Base-by-base conservation (phyloP, 1,140 invertebrate species). In the Brachionus asplanchnoidis region DNA sequence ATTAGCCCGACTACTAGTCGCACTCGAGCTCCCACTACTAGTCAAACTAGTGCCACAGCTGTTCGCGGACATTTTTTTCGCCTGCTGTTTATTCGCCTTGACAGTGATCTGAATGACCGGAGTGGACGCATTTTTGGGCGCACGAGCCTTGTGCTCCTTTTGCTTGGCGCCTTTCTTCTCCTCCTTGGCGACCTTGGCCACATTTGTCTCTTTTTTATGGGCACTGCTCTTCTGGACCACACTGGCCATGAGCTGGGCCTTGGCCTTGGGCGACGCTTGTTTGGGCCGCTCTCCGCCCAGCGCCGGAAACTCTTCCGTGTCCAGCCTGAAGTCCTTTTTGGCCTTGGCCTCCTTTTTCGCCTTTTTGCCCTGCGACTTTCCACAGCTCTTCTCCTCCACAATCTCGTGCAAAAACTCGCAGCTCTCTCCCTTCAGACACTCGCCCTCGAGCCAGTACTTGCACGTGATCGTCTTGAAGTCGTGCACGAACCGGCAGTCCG, bases 401-500 rank as follows among this genome's bases (percentile, higher is more conserved):
- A 80, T 56, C 23, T 82, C 91, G 87, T 92, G 91, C 50, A 91
- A 87, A 86, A 91, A 92, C 23, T 91, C 91, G 87, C 91, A 92
- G 28, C 89, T 88, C 11, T 87, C 87, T 20, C 90, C 91, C 86
- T 91, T 91, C 70, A 89, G 88, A 84, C 89, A 89, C 44, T 87
- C 86, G 7, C 88, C 88, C 42, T 87, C 86, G 80, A 89, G 88
- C 91, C 91, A 92, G 86, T 91, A 92, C 66, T 90, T 87, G 87
- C 91, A 92, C 40, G 91, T 91, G 26, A 92, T 91, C 65, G 87
- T 87, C 8, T 88, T 88, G 28, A 92, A 86, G 87, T 92, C 91
- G 86, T 92, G 91, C 5, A 90, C 90, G 87, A 90, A 92, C 85
- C 90, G 90, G 87, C 91, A 92, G 86, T 92, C 90, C 56, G 86